A percentile compares a stretch with the other conserved stretches of the same genome.
phyloP scores from a whole-genome alignment of 2,888 invertebrate genomes.

The Podabrus alpinus region DNA sequence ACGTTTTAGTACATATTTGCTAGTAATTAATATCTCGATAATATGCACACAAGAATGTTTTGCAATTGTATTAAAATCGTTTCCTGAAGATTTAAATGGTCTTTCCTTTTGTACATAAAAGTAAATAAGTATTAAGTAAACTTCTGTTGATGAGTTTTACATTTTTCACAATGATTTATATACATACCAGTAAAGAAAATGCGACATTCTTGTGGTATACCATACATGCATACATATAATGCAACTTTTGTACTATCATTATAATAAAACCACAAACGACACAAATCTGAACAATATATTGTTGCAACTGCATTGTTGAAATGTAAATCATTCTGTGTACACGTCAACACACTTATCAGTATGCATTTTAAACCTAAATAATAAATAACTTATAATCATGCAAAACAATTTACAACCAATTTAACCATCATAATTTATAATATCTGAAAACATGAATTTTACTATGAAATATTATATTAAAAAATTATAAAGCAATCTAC shows the following conservation, averaged over 20 bases:
- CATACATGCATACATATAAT: not conserved
- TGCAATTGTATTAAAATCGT: not conserved
- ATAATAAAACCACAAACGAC: conserved; percentile 21
- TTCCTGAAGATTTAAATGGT: not conserved
- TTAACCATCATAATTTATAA: not conserved
- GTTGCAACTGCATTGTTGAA: conserved; percentile 22
- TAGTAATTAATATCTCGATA: not conserved
- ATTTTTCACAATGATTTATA: conserved; percentile 1
- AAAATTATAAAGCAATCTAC: not conserved
- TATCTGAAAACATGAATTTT: not conserved
- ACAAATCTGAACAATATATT: conserved; percentile 14
- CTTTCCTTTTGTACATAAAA: not conserved
- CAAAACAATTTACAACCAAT: not conserved
- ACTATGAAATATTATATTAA: not conserved
- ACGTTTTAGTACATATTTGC: not conserved
- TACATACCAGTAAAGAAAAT: not conserved
- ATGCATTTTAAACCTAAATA: not conserved
- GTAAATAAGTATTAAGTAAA: not conserved
- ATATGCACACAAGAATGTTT: not conserved
- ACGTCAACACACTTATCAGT: not conserved
- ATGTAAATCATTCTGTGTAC: conserved; percentile 1
- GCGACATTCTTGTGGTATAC: not conserved
- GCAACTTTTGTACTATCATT: conserved; percentile 8
- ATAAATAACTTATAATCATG: not conserved
- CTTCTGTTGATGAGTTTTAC: not conserved